Evolutionary conservation across 2,888 invertebrate species (phyloP).

Genomic region (Acronicta alni): DNA sequence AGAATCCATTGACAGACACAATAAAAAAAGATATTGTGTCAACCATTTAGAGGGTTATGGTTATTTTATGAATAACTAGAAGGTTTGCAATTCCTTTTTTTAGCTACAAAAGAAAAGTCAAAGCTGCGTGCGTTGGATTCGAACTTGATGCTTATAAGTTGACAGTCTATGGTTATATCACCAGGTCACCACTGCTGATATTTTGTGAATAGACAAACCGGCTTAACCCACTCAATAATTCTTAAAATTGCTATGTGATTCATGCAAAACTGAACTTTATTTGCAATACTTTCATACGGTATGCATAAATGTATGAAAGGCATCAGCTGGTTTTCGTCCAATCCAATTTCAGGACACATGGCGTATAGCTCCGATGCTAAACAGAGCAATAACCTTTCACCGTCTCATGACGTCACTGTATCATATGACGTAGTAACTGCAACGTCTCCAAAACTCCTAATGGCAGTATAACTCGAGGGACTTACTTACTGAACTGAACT

Average conservation of each 20-base stretch:
- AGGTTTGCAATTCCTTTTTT: too few species aligned
- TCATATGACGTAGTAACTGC: conserved; percentile 5
- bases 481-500: neutral
- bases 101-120: too few species aligned
- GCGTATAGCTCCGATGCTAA: neutral
- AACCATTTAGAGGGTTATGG: too few species aligned
- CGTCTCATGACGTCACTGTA: neutral
- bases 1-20: too few species aligned
- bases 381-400: conserved; percentile 17
- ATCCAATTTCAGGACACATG: conserved; percentile 2
- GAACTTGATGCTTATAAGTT: too few species aligned
- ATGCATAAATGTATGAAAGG: neutral
- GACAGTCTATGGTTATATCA: too few species aligned
- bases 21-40: too few species aligned
- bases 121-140: too few species aligned
- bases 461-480: conserved; percentile 1
- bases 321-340: neutral
- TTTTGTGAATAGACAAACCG: neutral
- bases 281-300: neutral
- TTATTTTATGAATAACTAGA: too few species aligned
- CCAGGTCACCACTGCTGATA: neutral
- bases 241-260: neutral
- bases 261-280: neutral
- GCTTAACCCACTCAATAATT: neutral
- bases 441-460: conserved; percentile 5